Base-by-base conservation (phyloP, 2,113 vertebrate genomes). In the Vidua chalybeata region DNA sequence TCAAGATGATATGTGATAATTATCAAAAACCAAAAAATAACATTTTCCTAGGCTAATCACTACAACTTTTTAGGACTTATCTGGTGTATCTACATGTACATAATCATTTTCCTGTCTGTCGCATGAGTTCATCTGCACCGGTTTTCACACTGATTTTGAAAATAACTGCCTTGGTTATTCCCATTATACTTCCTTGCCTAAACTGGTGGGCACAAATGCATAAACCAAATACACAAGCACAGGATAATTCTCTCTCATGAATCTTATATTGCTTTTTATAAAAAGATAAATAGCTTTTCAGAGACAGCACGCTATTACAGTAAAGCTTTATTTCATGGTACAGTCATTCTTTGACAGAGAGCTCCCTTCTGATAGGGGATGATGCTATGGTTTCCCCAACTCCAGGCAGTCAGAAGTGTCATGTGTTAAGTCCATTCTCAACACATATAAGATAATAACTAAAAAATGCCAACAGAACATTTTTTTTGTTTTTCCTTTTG, bases 111-210 rank as follows among this genome's bases (percentile, higher is more conserved):
- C 24, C 39, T 63, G 16, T 45, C 43, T 89, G 8, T 39, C 54
- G 6, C n/a, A 30, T 24, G 63, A 52, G 58, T 48, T 97, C 20
- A 28, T 86, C 55, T 71, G 69, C 43, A 27, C 11, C 68, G n/a
- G 4, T 91, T 93, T 93, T 89, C 92, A 73, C n/a, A 74, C 22
- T 17, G 35, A 68, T 89, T 63, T 79, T 66, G 64, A 87, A 96
- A 96, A 85, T 35, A 94, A 3, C 37, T 51, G 74, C 73, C 64
- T 73, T 54, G 51, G 33, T 89, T 87, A 78, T 58, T 87, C 54
- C 37, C 13, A 7, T 61, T 79, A 73, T 14, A 27, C 49, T 80
- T 78, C 51, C 55, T 23, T 52, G 33, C 11, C 67, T 59, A 48
- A 87, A 84, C 28, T 39, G 23, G 7, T 71, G 55, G 69, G 18